Base-by-base conservation (phyloP, 2,888 invertebrate species). In the Epinotia brunnichana region DNA sequence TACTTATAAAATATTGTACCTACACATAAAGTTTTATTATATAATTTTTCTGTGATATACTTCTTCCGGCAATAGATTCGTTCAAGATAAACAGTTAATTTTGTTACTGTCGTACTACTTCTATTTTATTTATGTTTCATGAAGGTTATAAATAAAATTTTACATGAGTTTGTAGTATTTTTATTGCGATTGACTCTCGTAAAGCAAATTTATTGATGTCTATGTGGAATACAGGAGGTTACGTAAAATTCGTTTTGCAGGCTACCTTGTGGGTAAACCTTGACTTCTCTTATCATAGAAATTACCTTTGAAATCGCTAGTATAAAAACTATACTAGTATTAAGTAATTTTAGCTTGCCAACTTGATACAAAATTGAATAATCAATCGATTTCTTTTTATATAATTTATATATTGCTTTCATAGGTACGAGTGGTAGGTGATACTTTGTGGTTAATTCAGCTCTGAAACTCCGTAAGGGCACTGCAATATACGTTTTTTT, bases 21-120 rank as follows among this genome's bases (percentile, higher is more conserved):
- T 29, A 48, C 4, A 48, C 48, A 5, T 48, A 24, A 56, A 39
- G 53, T 59, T 68, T 71, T 63, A 69, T 57, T 61, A 62, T 63
- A 69, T 82, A 75, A 78, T 79, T 87, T 87, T 82, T 87, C 91
- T 91, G 91, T 91, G 90, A 91, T 91, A 91, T 83, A 57, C 66
- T 72, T 83, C 88, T 89, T 90, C 88, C 87, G 87, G 80, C 73
- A 79, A 81, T 85, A 81, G 76, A 80, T 84, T 82, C 76, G 82
- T 81, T 80, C 81, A 80, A 79, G 80, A 79, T 81, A 83, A 86
- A 82, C 78, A 81, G 80, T 84, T 83, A 85, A 83, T 84, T 86
- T 86, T 85, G 83, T 86, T 87, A 82, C 81, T 78, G 80, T 77
- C 79, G 77, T 81, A 75, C 78, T 81, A 57, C 62, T 57, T 73